phyloP scores from a whole-genome alignment of 2,113 vertebrate species.

The Etheostoma spectabile region DNA sequence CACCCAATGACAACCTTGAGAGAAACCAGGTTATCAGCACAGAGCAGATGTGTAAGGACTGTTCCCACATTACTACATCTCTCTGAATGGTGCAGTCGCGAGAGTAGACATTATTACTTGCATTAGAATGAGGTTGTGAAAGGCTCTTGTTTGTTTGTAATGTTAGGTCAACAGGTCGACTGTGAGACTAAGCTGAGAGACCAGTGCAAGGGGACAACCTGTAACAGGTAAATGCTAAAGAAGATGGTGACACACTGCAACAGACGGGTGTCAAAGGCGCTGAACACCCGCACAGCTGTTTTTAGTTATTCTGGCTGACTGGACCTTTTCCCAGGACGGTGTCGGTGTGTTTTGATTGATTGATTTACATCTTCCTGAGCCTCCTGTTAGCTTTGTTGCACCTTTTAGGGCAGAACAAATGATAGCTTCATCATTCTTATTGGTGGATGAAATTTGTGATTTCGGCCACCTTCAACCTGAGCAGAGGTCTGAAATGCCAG shows the following conservation, averaged over 20 bases:
- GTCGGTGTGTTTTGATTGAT: too few species aligned
- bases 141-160: background rate
- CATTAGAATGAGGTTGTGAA: background rate
- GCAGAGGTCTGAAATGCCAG: too few species aligned
- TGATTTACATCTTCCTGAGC: too few species aligned
- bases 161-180: conserved; percentile 92
- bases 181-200: conserved; percentile 96
- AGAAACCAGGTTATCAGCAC: conserved; percentile 91
- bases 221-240: conserved; percentile 89
- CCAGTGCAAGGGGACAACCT: conserved; percentile 97
- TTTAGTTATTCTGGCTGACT: too few species aligned
- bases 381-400: too few species aligned
- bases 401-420: too few species aligned
- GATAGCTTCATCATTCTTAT: too few species aligned
- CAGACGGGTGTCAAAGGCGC: background rate
- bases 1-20: conserved; percentile 80
- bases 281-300: too few species aligned
- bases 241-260: background rate
- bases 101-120: background rate
- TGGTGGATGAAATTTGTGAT: too few species aligned
- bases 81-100: background rate
- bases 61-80: background rate
- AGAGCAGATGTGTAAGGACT: conserved; percentile 97
- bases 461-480: too few species aligned
- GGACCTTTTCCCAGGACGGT: too few species aligned